These are phyloP conservation scores for Popillia japonica DNA, from an alignment of 1,140 invertebrate genomes.

Conservation along the genomic window DNA sequence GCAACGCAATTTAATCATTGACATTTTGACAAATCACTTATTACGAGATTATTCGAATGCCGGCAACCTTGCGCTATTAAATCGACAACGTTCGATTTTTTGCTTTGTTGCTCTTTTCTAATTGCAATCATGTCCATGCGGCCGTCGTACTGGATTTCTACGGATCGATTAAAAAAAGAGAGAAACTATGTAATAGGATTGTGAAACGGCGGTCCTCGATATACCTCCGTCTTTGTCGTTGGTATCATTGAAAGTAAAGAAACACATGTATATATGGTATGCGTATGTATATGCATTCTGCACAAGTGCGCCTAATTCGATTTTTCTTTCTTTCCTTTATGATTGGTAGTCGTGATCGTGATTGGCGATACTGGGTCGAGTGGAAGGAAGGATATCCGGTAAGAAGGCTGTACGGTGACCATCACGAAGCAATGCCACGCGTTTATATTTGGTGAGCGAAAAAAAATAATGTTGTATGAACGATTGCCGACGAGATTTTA, in stretches of 20 bases:
- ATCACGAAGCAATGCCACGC: slow-evolving; percentile 29
- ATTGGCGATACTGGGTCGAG: slow-evolving; percentile 22
- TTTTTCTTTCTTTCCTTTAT: slow-evolving; percentile 13
- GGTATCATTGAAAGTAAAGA: slow-evolving; percentile 31
- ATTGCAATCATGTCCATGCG: neutral
- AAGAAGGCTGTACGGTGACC: slow-evolving; percentile 27
- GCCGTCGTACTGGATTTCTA: neutral
- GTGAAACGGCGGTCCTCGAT: neutral
- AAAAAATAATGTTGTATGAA: neutral
- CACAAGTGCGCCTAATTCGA: neutral
- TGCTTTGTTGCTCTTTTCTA: slow-evolving; percentile 1
- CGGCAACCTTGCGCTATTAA: slow-evolving; percentile 5
- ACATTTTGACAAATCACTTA: slow-evolving; percentile 4
- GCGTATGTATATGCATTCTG: neutral
- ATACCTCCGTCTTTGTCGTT: neutral
- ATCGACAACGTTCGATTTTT: slow-evolving; percentile 2
- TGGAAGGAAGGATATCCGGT: slow-evolving; percentile 38
- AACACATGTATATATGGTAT: neutral
- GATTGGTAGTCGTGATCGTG: neutral
- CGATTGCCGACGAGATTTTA: slow-evolving; percentile 7
- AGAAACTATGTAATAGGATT: slow-evolving; percentile 7
- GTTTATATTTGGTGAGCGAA: slow-evolving; percentile 1
- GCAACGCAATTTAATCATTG: neutral
- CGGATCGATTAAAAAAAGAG: slow-evolving; percentile 7
- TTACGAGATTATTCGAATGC: neutral